These are phyloP conservation scores for Lamprotornis superbus DNA, from an alignment of 2,113 vertebrate species.

Conservation along the genomic window DNA sequence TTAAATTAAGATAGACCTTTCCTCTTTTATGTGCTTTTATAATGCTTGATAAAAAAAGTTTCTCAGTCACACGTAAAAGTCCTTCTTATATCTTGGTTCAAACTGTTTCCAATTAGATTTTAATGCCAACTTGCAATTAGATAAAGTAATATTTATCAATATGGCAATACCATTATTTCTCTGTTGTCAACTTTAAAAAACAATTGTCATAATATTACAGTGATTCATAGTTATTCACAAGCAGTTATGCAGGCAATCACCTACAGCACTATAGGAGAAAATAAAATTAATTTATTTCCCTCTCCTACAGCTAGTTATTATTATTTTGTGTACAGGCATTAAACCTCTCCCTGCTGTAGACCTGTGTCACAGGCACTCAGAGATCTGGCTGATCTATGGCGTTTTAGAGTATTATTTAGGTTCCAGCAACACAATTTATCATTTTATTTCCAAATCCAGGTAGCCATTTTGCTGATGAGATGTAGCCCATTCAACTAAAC, in stretches of 20 bases:
- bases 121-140: not conserved
- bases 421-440: not conserved
- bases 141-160: not conserved
- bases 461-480: not conserved
- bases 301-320: not conserved
- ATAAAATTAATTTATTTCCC: not conserved
- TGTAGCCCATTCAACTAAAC: not conserved
- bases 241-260: not conserved
- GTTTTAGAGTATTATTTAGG: not conserved
- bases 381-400: not conserved
- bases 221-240: not conserved
- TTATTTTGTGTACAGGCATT: not conserved
- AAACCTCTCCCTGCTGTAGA: not conserved
- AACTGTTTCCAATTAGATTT: not conserved
- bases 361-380: not conserved
- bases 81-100: not conserved
- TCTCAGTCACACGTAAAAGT: not conserved
- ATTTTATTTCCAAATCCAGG: not conserved
- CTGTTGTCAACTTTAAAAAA: not conserved
- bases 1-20: not conserved
- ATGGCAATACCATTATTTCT: not conserved
- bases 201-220: not conserved
- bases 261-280: not conserved
- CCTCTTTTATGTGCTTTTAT: not conserved
- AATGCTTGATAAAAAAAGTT: not conserved